Percentiles rank a stretch among this genome's conserved stretches.
Evolutionary conservation across 2,888 invertebrate species (phyloP).

Genomic region (Apamea epomidion): DNA sequence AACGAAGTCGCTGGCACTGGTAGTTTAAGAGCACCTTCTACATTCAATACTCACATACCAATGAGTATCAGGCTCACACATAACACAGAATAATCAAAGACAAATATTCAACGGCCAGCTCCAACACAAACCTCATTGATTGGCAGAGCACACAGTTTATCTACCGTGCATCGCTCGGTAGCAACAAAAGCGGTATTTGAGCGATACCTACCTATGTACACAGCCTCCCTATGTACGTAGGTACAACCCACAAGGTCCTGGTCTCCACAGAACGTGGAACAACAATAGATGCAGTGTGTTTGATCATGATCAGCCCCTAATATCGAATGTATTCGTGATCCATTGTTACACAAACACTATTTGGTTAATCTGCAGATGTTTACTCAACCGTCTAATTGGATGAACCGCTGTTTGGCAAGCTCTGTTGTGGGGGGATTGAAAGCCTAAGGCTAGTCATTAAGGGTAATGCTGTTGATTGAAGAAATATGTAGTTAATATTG

Average conservation of each 20-base stretch:
- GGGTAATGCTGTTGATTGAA: slow-evolving; percentile 59
- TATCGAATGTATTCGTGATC: slow-evolving; percentile 79
- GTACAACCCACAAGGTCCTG: slow-evolving; percentile 10
- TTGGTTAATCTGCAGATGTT: slow-evolving; percentile 80
- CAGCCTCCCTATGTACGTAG: not conserved
- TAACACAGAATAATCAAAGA: slow-evolving; percentile 2
- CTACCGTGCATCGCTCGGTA: not conserved
- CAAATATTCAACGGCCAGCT: not conserved
- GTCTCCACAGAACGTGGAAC: slow-evolving; percentile 10
- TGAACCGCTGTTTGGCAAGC: slow-evolving; percentile 74
- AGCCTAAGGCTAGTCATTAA: slow-evolving; percentile 60
- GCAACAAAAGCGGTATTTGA: slow-evolving; percentile 14
- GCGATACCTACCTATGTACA: not conserved
- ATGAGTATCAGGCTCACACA: not conserved
- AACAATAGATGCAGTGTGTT: slow-evolving; percentile 56
- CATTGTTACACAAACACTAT: slow-evolving; percentile 82
- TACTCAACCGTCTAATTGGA: slow-evolving; percentile 79
- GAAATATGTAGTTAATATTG: slow-evolving; percentile 56
- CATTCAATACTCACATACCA: too few relatives aligned
- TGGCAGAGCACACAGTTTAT: slow-evolving; percentile 1
- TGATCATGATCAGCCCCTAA: slow-evolving; percentile 68
- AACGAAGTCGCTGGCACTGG: too few relatives aligned
- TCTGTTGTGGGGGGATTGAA: slow-evolving; percentile 65
- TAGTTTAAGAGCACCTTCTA: too few relatives aligned
- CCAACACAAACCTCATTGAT: slow-evolving; percentile 13